Evolutionary conservation across 2,113 vertebrate species (phyloP), one percentile per base, ranked within the genome.

Genomic region (Natator depressus): DNA sequence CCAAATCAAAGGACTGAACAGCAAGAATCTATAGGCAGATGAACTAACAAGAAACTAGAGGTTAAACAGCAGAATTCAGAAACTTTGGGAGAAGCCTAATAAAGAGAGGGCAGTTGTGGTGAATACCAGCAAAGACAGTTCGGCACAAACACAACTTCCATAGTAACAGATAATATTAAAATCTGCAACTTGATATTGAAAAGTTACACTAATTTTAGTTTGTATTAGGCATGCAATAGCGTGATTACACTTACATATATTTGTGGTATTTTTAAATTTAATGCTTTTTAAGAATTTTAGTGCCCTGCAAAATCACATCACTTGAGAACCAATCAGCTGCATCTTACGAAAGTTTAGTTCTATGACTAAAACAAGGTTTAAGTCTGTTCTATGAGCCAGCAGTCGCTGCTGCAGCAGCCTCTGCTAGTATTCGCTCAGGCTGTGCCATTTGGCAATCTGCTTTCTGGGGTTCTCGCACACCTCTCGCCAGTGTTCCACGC

Each of bases 361-460:
- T 98, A 98, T 84, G 78, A 96, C 98, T 98, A 98, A 97, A 96
- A 91, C 91, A 86, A 98, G 93, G 96, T 78, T 76, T n/a, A 54
- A 96, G 96, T 98, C 94, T 94, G 83, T 97, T 29, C 93, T 93
- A 87, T 4, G 2, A 6, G 42, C 72, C 24, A 8, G 46, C 35
- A 27, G 38, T 57, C 1, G 20, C 55, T 38, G 81, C 90, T 31
- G 2, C 17, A 2, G 2, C 17, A 2, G 31, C 87, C 76, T 42
- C 81, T 57, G 57, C 94, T 97, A 99, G 97, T 98, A 99, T 80
- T 99, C 98, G 93, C 98, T 99, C 97, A 99, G 98, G 96, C 98
- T 98, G 98, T 99, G 99, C 99, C 99, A 99, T 54, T 99, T 99
- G 98, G 99, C 98, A 82, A 99, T 98, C 47, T 99, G 98, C 95